Percentiles rank a stretch among this genome's conserved stretches.
phyloP scores from a whole-genome alignment of 2,888 invertebrate species.

The Watsonalla cultraria region DNA sequence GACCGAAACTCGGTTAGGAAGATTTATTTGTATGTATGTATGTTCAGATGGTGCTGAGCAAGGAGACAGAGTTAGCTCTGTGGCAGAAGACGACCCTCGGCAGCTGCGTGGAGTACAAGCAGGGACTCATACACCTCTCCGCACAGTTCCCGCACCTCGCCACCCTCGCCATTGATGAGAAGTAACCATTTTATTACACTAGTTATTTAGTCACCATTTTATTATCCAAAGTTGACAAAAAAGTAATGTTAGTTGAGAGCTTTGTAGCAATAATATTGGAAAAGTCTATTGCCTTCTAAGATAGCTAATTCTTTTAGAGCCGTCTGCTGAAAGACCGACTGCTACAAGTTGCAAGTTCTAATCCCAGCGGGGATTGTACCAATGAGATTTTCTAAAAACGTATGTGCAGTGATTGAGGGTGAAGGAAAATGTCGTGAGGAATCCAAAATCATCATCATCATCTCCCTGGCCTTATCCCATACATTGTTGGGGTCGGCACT shows the following conservation, averaged over 20 bases:
- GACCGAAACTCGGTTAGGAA: too few relatives aligned
- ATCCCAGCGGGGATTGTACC: too few relatives aligned
- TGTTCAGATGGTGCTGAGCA: slow-evolving; percentile 49
- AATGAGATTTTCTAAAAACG: too few relatives aligned
- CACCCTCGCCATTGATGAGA: slow-evolving; percentile 54
- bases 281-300: neutral
- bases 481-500: too few relatives aligned
- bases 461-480: too few relatives aligned
- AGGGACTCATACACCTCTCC: slow-evolving; percentile 54
- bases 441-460: too few relatives aligned
- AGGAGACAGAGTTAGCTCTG: slow-evolving; percentile 58
- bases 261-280: slow-evolving; percentile 52
- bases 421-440: too few relatives aligned
- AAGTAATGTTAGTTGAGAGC: neutral
- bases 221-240: neutral
- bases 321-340: too few relatives aligned
- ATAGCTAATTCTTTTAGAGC: too few relatives aligned
- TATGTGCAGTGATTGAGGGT: too few relatives aligned
- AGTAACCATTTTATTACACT: slow-evolving; percentile 30
- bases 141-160: slow-evolving; percentile 48
- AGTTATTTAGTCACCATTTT: neutral
- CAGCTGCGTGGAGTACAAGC: slow-evolving; percentile 63
- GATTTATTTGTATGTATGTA: too few relatives aligned
- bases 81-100: slow-evolving; percentile 65
- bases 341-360: too few relatives aligned